A percentile compares a stretch with the other conserved stretches of the same genome.
Conservation (phyloP, 2,888 invertebrate species). For the Melieria crassipennis region DNA sequence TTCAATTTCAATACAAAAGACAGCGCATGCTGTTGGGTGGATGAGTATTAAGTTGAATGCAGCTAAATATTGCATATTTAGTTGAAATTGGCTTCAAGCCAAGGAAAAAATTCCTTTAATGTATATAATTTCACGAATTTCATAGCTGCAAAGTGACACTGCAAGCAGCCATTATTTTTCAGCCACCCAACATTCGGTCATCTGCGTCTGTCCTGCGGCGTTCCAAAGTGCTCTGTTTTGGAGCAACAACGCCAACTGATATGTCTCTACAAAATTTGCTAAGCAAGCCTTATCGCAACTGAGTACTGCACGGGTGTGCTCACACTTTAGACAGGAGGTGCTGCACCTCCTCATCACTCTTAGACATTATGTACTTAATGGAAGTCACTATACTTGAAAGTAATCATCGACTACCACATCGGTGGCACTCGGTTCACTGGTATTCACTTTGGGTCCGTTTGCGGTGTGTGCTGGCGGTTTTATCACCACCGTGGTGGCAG, state of each 20-base stretch:
- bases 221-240: too few relatives aligned
- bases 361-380: conserved; percentile 10
- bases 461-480: conserved; percentile 11
- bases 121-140: too few relatives aligned
- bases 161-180: too few relatives aligned
- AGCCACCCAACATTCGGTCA: too few relatives aligned
- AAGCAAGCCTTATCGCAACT: conserved; percentile 18
- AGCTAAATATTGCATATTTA: conserved; percentile 8
- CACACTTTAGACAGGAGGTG: too few relatives aligned
- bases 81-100: not conserved
- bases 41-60: not conserved
- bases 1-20: too few relatives aligned
- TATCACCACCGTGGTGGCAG: conserved; percentile 27
- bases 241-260: not conserved
- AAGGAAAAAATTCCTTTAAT: conserved; percentile 14
- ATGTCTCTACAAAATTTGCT: conserved; percentile 16
- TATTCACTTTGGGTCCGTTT: conserved; percentile 42
- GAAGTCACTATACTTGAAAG: conserved; percentile 61
- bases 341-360: conserved; percentile 12
- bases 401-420: conserved; percentile 65
- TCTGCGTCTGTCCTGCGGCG: too few relatives aligned
- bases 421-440: conserved; percentile 39
- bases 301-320: not conserved
- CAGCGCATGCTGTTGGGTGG: too few relatives aligned
- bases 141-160: too few relatives aligned